phyloP scores from a whole-genome alignment of 2,113 vertebrate species.

The Corvus moneduloides region DNA sequence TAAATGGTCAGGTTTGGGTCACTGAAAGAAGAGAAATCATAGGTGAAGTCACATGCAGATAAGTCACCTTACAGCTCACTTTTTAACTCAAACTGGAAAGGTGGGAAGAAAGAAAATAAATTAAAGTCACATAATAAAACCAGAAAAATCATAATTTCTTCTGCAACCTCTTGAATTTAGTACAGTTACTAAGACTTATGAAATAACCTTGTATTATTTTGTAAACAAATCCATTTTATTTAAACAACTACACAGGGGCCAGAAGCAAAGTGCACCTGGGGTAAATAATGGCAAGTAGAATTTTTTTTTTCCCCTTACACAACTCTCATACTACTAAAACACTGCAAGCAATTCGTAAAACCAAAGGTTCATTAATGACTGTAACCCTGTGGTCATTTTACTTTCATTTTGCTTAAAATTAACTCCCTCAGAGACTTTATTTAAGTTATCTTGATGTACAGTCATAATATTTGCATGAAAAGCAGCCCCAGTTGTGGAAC shows the following conservation, averaged over 20 bases:
- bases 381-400: not conserved
- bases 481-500: not conserved
- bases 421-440: not conserved
- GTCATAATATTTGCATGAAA: not conserved
- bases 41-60: not conserved
- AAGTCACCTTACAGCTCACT: not conserved
- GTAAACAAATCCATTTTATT: not conserved
- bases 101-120: accelerated
- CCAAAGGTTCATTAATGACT: not conserved
- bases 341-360: not conserved
- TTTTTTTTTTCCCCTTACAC: not conserved
- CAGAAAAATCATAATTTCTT: not conserved
- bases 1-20: not conserved
- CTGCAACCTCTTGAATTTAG: not conserved
- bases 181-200: not conserved
- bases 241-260: not conserved
- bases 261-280: not conserved
- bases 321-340: not conserved
- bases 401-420: not conserved
- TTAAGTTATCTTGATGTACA: not conserved
- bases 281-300: not conserved
- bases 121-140: not conserved
- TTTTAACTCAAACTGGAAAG: not conserved
- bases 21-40: not conserved
- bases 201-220: not conserved